Base-by-base conservation (phyloP, 2,888 invertebrate species). In the Protula sp. region DNA sequence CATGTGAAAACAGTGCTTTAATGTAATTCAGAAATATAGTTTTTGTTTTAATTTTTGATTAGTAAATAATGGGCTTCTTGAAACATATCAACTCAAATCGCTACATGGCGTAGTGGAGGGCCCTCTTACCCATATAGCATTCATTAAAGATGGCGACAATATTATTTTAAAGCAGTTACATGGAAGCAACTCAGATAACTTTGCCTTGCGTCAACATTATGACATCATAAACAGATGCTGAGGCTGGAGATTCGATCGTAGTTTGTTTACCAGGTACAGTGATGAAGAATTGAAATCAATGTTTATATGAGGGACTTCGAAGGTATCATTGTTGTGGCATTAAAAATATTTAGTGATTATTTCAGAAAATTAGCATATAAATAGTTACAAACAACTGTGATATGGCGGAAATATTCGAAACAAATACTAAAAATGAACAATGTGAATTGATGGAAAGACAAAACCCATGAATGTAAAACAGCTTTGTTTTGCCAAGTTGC, bases 31-130 rank as follows among this genome's bases (percentile, higher is more conserved):
- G n/a, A n/a, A n/a, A n/a, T n/a, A n/a, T n/a, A n/a, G n/a, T n/a
- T 14, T 38, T 38, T 53, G 5, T 9, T 24, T 45, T 4, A 27
- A 3, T 48, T 30, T 4, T 68, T 82, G 82, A 60, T 81, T 78
- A 38, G 70, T 82, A 5, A 82, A 82, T 69, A 82, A 82, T 70
- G 77, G 67, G 9, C 61, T 82, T 9, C 62, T 82, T 53, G 82
- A 82, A 66, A 80, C 81, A 0, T 82, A 82, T 65, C 81, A 81
- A 67, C 72, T 82, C 5, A 82, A 82, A 67, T 81, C 81, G 1
- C 63, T 82, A 52, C 82, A 82, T 64, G 82, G 79, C 2, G 67
- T 82, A 2, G 61, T 80, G 31, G 82, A 82, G 62, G 77, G 76
- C 1, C 70, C 71, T 3, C 67, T 80, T 1, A 70, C 71, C 53